Percentiles rank a stretch among this genome's conserved stretches.
phyloP scores from a whole-genome alignment of 2,888 invertebrate genomes.

The Lasioglossum malachurum region DNA sequence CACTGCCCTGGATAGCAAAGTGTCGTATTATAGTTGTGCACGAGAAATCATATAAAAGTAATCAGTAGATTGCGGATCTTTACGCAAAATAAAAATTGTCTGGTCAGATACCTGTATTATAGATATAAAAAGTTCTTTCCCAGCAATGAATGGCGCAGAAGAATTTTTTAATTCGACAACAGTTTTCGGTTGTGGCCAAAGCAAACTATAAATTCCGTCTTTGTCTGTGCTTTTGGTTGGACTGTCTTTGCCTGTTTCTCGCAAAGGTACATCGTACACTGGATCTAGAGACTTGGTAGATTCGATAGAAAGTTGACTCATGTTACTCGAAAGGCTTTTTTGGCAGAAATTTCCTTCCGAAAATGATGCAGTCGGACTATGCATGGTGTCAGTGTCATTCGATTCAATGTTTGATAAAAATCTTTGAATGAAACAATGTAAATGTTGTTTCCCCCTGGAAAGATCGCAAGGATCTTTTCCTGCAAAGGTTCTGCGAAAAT shows the following conservation, averaged over 20 bases:
- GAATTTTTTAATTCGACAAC: slow-evolving; percentile 86
- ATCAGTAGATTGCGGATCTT: no score
- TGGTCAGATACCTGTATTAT: slow-evolving; percentile 82
- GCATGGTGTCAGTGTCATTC: slow-evolving; percentile 80
- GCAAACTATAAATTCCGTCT: slow-evolving; percentile 77
- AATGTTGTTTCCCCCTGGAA: slow-evolving; percentile 75
- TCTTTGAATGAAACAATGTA: slow-evolving; percentile 78
- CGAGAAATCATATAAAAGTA: neutral
- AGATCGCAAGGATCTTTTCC: slow-evolving; percentile 82
- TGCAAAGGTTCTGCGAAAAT: slow-evolving; percentile 78
- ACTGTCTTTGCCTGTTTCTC: slow-evolving; percentile 76
- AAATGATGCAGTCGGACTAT: slow-evolving; percentile 76
- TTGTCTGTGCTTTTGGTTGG: slow-evolving; percentile 76
- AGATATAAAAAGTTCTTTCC: slow-evolving; percentile 85
- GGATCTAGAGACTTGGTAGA: slow-evolving; percentile 81
- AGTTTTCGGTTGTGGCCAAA: slow-evolving; percentile 88
- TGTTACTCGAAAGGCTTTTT: slow-evolving; percentile 78
- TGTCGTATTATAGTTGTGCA: neutral
- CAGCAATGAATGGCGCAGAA: slow-evolving; percentile 83
- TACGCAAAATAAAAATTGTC: no score
- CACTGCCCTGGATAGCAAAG: slow-evolving; percentile 76
- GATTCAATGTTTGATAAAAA: slow-evolving; percentile 75
- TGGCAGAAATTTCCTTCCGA: slow-evolving; percentile 78
- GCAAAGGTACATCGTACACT: slow-evolving; percentile 76
- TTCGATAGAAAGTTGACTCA: slow-evolving; percentile 82